These are phyloP conservation scores for Enteromius anoplus DNA, from an alignment of 2,797 vertebrate species.

Conservation along the genomic window DNA sequence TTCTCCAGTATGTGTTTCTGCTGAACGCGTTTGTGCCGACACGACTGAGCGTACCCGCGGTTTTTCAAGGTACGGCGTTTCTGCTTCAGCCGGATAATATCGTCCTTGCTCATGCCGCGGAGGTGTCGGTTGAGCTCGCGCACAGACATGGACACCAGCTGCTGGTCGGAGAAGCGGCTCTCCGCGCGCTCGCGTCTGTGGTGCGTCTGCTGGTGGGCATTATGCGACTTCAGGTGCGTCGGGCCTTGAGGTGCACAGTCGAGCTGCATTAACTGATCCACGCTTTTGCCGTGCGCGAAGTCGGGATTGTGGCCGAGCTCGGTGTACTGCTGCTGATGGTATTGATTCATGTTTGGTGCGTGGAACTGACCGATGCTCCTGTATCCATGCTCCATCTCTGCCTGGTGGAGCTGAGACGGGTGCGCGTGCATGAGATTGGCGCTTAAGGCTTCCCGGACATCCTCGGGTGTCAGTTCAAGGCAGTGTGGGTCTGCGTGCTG, in stretches of 20 bases:
- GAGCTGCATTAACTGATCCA: constrained; percentile 85
- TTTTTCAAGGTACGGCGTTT: constrained; percentile 98
- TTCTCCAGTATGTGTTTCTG: constrained; percentile 97
- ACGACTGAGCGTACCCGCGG: constrained; percentile 96
- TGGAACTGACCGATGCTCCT: constrained; percentile 81
- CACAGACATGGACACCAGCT: constrained; percentile 97
- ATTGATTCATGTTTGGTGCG: constrained; percentile 77
- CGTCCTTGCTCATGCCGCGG: constrained; percentile 94
- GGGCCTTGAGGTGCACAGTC: constrained; percentile 74
- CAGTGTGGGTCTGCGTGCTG: constrained; percentile 93
- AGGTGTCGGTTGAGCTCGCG: constrained; percentile 96
- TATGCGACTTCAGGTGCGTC: constrained; percentile 77
- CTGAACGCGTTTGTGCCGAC: constrained; percentile 96
- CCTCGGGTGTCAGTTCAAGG: constrained; percentile 93
- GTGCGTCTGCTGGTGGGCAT: constrained; percentile 69
- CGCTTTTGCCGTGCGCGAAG: constrained; percentile 73
- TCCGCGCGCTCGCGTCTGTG: constrained; percentile 72
- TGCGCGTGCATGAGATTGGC: constrained; percentile 81
- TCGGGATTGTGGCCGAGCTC: constrained; percentile 83
- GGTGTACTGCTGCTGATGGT: constrained; percentile 81
- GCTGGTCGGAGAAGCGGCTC: constrained; percentile 91
- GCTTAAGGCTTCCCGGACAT: constrained; percentile 94
- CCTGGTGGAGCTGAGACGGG: constrained; percentile 82
- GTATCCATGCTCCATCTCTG: constrained; percentile 85
- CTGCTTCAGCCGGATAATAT: constrained; percentile 98